A percentile compares a stretch with the other conserved stretches of the same genome.
Conservation (phyloP, 1,140 invertebrate species). For the Drosophila novamexicana region DNA sequence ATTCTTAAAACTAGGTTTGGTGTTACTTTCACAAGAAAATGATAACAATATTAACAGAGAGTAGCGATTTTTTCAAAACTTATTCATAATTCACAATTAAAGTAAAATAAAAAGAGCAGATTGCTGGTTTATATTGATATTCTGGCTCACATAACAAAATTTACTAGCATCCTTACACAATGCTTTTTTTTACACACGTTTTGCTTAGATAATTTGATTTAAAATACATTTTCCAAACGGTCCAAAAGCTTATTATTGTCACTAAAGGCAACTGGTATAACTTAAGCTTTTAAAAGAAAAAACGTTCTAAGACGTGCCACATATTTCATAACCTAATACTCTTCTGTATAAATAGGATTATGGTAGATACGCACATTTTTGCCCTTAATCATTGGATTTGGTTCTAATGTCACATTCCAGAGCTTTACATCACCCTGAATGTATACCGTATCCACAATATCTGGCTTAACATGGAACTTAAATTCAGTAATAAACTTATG, state of each 20-base stretch:
- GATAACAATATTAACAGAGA: background rate
- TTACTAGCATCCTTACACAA: background rate
- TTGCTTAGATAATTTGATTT: background rate
- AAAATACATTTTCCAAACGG: constrained; percentile 3
- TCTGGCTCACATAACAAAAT: background rate
- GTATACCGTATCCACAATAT: constrained; percentile 84
- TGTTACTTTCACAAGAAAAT: background rate
- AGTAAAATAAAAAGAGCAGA: background rate
- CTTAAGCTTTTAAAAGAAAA: background rate
- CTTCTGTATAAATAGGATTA: constrained; percentile 55
- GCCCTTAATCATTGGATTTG: constrained; percentile 59
- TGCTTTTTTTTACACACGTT: background rate
- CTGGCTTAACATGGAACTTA: constrained; percentile 66
- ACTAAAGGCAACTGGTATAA: constrained; percentile 35
- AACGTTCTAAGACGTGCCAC: background rate
- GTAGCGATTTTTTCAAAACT: background rate
- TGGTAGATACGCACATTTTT: constrained; percentile 69
- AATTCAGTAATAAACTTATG: constrained; percentile 84
- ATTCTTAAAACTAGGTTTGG: constrained; percentile 4
- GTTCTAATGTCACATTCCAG: constrained; percentile 72
- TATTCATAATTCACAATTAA: background rate
- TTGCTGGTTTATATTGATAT: background rate
- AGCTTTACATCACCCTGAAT: constrained; percentile 85
- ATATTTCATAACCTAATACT: constrained; percentile 35
- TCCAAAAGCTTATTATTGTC: constrained; percentile 60